Conservation (phyloP, 1,140 invertebrate genomes). For the Ephestia elutella region DNA sequence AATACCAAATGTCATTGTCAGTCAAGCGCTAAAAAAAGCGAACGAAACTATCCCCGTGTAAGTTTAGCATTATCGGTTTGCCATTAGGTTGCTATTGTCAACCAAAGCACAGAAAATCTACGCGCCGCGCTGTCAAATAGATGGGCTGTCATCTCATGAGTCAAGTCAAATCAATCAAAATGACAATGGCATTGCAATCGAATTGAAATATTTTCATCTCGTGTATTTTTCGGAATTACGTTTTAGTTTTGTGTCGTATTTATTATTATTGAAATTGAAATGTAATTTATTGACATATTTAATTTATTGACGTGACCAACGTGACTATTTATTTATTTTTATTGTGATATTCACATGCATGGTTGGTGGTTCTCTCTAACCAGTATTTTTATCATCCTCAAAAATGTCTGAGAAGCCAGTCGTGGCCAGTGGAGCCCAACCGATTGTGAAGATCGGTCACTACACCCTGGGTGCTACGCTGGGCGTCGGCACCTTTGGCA, state of each 20-base stretch:
- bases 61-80: no score
- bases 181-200: no score
- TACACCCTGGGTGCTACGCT: slow-evolving; percentile 92
- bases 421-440: slow-evolving; percentile 75
- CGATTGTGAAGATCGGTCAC: slow-evolving; percentile 94
- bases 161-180: no score
- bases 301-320: neutral
- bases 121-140: no score
- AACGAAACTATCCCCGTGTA: no score
- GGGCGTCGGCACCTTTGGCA: slow-evolving; percentile 95
- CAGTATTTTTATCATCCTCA: slow-evolving; percentile 7
- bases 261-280: neutral
- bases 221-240: slow-evolving; percentile 12
- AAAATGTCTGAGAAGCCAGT: slow-evolving; percentile 78
- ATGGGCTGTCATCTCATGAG: no score
- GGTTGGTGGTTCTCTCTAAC: neutral
- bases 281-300: neutral
- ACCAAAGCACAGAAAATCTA: no score
- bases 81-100: no score
- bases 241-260: neutral
- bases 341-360: neutral
- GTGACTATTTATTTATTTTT: neutral
- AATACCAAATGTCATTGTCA: neutral
- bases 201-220: neutral
- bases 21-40: no score